These are phyloP conservation scores for Actinia equina DNA, from an alignment of 64 coral and sea anemone genomes.

Conservation along the genomic window DNA sequence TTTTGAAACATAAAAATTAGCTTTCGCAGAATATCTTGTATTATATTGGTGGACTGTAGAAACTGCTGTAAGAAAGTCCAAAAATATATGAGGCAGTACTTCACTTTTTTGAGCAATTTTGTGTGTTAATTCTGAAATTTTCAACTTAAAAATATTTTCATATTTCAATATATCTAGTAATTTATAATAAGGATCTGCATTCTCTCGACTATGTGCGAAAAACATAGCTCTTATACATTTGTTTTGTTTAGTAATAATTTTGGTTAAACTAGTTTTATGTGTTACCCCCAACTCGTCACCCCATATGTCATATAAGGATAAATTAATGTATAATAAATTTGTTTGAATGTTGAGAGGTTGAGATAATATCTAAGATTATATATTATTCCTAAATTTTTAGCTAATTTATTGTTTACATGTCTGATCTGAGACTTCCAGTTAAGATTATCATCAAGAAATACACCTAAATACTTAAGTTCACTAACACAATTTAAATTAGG, in stretches of 20 bases:
- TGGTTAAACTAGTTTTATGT: too few relatives aligned
- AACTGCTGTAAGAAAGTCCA: constrained; percentile 50
- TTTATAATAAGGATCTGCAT: background rate
- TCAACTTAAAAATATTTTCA: background rate
- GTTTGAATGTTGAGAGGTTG: background rate
- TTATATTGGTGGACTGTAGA: constrained; percentile 44
- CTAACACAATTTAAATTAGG: constrained; percentile 16
- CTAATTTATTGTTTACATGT: constrained; percentile 30
- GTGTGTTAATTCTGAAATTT: background rate
- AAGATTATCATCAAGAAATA: constrained; percentile 42
- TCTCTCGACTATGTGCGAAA: background rate
- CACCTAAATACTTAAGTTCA: constrained; percentile 31
- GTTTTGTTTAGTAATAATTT: too few relatives aligned
- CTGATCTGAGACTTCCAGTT: constrained; percentile 35
- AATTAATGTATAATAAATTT: constrained; percentile 8
- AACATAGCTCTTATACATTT: background rate
- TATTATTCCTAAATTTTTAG: constrained; percentile 11
- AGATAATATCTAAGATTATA: background rate
- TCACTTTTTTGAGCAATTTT: background rate
- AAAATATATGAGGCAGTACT: constrained; percentile 31
- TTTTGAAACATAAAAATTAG: constrained; percentile 40
- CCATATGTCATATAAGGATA: background rate
- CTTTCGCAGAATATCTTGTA: constrained; percentile 34
- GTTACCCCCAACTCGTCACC: too few relatives aligned
- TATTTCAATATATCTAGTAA: too few relatives aligned